These are phyloP conservation scores for Spilarctia lutea DNA, from an alignment of 2,888 invertebrate genomes.

Conservation along the genomic window DNA sequence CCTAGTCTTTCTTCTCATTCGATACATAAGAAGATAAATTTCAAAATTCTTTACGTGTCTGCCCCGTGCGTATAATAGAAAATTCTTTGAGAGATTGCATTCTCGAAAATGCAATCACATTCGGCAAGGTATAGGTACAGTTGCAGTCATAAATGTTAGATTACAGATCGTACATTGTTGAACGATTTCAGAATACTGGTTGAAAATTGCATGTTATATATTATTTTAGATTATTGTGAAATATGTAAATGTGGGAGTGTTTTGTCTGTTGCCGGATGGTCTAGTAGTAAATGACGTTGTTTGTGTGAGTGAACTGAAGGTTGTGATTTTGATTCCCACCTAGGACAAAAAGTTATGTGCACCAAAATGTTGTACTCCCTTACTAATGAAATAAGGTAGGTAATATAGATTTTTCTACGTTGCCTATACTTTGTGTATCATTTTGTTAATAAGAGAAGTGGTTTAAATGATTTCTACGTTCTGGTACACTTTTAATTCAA, in stretches of 20 bases:
- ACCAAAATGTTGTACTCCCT: not conserved
- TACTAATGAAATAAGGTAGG: not conserved
- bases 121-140: conserved; percentile 42
- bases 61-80: conserved; percentile 30
- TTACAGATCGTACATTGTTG: not conserved
- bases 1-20: conserved; percentile 1
- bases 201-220: not conserved
- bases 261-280: not conserved
- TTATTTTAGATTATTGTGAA: not conserved
- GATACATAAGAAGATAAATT: conserved; percentile 37
- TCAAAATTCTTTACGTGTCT: conserved; percentile 25
- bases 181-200: not conserved
- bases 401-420: not conserved
- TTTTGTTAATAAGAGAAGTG: not conserved
- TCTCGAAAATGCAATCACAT: conserved; percentile 65
- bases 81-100: conserved; percentile 69
- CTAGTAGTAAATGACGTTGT: not conserved
- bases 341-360: not conserved
- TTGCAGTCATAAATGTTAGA: conserved; percentile 27
- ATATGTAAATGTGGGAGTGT: not conserved
- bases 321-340: not conserved
- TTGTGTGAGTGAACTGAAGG: no score
- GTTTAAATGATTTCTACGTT: not conserved
- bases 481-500: not conserved
- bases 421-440: not conserved